phyloP scores from a whole-genome alignment of 2,113 vertebrate genomes.

The Brienomyrus brachyistius region DNA sequence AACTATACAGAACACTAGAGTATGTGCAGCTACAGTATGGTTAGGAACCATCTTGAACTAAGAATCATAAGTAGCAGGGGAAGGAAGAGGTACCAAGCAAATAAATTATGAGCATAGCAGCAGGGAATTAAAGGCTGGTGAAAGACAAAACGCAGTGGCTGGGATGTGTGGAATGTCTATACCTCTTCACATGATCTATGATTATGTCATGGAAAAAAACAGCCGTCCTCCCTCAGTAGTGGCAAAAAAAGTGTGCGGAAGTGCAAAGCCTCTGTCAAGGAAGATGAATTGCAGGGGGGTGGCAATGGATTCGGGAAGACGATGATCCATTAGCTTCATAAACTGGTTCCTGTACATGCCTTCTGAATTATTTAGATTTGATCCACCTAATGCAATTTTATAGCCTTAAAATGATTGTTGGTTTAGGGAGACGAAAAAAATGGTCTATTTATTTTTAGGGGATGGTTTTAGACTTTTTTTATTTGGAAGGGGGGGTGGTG shows the following conservation, averaged over 20 bases:
- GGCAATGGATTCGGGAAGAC: neutral
- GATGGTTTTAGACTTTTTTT: neutral
- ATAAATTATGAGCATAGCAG: neutral
- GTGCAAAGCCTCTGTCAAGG: neutral
- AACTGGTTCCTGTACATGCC: slow-evolving; percentile 13
- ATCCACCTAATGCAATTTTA: slow-evolving; percentile 14
- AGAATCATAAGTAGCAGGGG: no score
- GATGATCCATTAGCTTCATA: slow-evolving; percentile 27
- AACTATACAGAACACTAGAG: neutral
- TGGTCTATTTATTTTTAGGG: neutral
- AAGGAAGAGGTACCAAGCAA: neutral
- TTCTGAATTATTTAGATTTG: slow-evolving; percentile 26
- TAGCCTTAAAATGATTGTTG: neutral
- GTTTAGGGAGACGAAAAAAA: neutral
- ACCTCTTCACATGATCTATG: slow-evolving; percentile 17
- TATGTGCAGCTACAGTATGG: neutral
- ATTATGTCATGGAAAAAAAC: slow-evolving; percentile 13
- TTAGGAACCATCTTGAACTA: no score
- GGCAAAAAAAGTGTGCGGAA: neutral
- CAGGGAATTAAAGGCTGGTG: slow-evolving; percentile 4
- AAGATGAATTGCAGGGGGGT: neutral
- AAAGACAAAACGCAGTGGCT: neutral
- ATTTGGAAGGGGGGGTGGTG: neutral
- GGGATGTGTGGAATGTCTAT: neutral
- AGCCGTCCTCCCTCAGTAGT: neutral